Base-by-base conservation (phyloP, 2,888 invertebrate species). In the Melanophora roralis region DNA sequence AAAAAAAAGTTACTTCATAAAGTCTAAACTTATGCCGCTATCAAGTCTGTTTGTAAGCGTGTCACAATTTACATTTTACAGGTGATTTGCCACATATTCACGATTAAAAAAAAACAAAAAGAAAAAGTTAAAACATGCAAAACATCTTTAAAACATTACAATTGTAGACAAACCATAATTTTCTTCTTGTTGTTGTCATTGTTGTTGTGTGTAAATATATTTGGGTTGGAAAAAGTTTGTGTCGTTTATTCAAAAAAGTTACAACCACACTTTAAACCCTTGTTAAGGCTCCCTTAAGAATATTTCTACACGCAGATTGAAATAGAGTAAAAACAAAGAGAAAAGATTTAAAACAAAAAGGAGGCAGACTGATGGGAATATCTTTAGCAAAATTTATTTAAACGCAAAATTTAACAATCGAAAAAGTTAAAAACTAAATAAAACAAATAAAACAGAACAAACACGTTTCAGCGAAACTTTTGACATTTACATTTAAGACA, bases 51-150 rank as follows among this genome's bases (percentile, higher is more conserved):
- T 73, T 47, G 57, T 38, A 64, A 81, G 81, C 82, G 80, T 82
- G 82, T 82, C 71, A 81, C 78, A 78, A 80, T 83, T 82, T 81
- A 80, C 77, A 82, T 82, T 81, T 81, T 81, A 82, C 81, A 78
- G 79, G 80, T 82, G 82, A 82, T 81, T 82, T 80, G 76, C 67
- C 59, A 60, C 36, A 64, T 64, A 75, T 67, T 47, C 38, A 32
- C 72, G 62, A 69, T 53, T 36, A 9, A 23, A 49, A n/a, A 19
- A 12, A 16, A 51, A 27, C 7, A 43, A 16, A 40, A 8, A 2
- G 27, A 23, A 32, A 67, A 51, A 64, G 67, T 27, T 38, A 19
- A 40, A 45, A 69, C 45, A 47, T 49, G 9, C 14, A 55, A 55
- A 72, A 77, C 53, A 67, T 60, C 47, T 67, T 67, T 47, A 55